Base-by-base conservation (phyloP, 2,113 vertebrate species). In the Sphyrna mokarran region DNA sequence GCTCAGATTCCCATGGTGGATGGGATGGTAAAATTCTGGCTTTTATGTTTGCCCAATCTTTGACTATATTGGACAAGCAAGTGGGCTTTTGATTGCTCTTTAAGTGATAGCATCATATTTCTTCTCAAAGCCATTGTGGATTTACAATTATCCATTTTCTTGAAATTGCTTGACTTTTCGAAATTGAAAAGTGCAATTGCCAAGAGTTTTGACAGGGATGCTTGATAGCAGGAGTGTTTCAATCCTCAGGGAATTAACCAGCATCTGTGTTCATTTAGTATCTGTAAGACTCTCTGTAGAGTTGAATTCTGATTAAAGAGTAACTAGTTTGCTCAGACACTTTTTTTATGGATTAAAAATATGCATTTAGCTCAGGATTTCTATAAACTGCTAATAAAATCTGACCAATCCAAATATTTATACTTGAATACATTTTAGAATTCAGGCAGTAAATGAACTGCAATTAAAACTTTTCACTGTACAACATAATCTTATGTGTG, bases 141-240 rank as follows among this genome's bases (percentile, higher is more conserved):
- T 90, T 90, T 61, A n/a, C 87, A 90, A 90, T 90, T 90, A 90
- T 63, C 54, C 58, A n/a, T 61, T 90, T 90, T 90, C 87, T 61
- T 5, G 87, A 90, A 90, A 90, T 48, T 61, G 87, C 29, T 90
- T 90, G 87, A 90, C 87, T 90, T 90, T 90, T 90, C 23, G 23
- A 90, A 90, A 90, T 90, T 61, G 87, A 33, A 61, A 63, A 90
- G 58, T 90, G 58, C 58, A 90, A 90, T 90, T 90, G 87, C 54
- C 48, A n/a, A 90, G 87, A 61, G 58, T 90, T 90, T 90, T 90
- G 87, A 90, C 87, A 90, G 87, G 48, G 43, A 90, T 90, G 87
- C 54, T 90, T 90, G 87, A 90, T 90, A 90, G 58, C 87, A 61
- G 87, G 63, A 90, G 87, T 61, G 87, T 29, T 90, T 90, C 58